Conservation (phyloP, 2,797 vertebrate genomes). For the Argyrosomus regius region DNA sequence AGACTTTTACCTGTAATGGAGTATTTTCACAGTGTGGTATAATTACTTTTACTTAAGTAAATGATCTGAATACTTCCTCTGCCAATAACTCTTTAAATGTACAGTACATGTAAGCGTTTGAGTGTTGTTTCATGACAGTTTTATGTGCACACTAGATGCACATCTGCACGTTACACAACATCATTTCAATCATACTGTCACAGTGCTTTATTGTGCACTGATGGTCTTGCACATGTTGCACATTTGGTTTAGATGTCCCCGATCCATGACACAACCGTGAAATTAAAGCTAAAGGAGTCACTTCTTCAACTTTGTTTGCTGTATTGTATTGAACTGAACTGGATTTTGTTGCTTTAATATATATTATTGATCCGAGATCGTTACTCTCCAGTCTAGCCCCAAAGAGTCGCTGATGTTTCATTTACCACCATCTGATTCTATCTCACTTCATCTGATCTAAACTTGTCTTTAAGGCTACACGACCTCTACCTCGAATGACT, state of each 20-base stretch:
- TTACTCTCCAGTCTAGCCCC: not conserved
- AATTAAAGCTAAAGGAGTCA: not conserved
- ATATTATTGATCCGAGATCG: not conserved
- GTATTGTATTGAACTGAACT: not conserved
- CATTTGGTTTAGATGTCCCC: not conserved
- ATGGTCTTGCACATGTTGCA: not conserved
- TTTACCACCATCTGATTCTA: not conserved
- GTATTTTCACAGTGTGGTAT: not conserved
- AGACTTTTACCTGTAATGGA: not conserved
- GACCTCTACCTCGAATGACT: not conserved
- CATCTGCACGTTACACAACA: not conserved
- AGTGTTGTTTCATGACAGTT: too few relatives aligned
- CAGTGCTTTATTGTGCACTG: not conserved
- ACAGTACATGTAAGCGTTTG: not conserved
- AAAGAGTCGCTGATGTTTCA: constrained; percentile 12
- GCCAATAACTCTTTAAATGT: not conserved
- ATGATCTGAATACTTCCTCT: not conserved
- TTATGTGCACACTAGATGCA: not conserved
- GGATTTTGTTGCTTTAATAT: not conserved
- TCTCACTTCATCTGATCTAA: not conserved
- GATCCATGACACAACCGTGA: not conserved
- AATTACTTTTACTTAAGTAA: not conserved
- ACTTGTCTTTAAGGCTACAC: not conserved
- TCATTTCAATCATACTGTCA: not conserved
- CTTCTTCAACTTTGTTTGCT: not conserved